phyloP scores from a whole-genome alignment of 2,888 invertebrate species.

The Lithophane ornitopus region DNA sequence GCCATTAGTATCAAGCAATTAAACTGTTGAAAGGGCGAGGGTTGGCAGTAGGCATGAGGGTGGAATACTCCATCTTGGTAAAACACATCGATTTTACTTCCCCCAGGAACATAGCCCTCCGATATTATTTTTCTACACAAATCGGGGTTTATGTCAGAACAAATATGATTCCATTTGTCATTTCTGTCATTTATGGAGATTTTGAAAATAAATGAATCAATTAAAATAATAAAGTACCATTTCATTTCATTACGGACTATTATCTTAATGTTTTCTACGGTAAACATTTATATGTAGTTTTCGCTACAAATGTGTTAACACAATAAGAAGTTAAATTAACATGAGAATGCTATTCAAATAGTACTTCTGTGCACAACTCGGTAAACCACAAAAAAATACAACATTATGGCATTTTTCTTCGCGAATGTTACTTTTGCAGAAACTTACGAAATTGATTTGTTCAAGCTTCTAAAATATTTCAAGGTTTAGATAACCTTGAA shows the following conservation, averaged over 20 bases:
- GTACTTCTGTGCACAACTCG: background rate
- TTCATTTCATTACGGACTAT: background rate
- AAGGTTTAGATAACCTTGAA: too few species aligned
- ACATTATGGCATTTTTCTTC: background rate
- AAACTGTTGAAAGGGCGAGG: conserved; percentile 52
- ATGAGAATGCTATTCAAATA: conserved; percentile 20
- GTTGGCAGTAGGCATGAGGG: conserved; percentile 55
- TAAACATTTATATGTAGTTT: conserved; percentile 19
- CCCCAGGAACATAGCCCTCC: conserved; percentile 40
- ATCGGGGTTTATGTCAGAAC: conserved; percentile 4
- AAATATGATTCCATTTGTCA: conserved; percentile 1
- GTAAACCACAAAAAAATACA: background rate
- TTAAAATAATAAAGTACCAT: background rate
- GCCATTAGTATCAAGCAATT: conserved; percentile 50
- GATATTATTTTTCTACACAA: conserved; percentile 8
- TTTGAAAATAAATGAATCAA: background rate
- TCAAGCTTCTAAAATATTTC: conserved; percentile 11
- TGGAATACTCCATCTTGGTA: conserved; percentile 41
- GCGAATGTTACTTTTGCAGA: background rate
- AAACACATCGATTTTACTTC: conserved; percentile 56
- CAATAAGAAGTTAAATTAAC: conserved; percentile 25
- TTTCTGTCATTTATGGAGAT: background rate
- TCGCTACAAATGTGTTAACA: conserved; percentile 20
- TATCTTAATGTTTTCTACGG: conserved; percentile 9
- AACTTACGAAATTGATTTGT: conserved; percentile 2